Base-by-base conservation (phyloP, 2,797 vertebrate species). In the Limosa lapponica region DNA sequence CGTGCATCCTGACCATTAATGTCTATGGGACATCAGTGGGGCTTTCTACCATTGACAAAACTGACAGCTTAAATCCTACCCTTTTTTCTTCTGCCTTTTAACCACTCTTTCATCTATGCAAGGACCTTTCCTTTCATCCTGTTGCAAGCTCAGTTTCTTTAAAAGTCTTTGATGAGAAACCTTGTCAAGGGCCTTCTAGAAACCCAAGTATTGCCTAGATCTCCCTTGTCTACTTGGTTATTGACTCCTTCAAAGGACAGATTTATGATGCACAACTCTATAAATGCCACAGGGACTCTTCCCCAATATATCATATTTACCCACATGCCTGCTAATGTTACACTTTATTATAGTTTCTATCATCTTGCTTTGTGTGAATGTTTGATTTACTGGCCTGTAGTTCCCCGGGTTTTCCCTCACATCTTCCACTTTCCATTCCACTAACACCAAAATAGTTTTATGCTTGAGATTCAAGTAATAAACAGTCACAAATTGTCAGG, bases 111-210 rank as follows among this genome's bases (percentile, higher is more conserved):
- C 82, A 93, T 95, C 67, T 95, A 16, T 85, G 32, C 49, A 85
- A 89, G 79, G 69, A 89, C 91, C 34, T 93, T 85, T 73, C 17
- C 52, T 95, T 95, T 95, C 64, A 96, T 94, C 79, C 48, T 64
- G 18, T 66, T 80, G 36, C 14, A 82, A 82, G 28, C 34, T 93
- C 84, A 70, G 62, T 87, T 91, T 64, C 82, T 82, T 91, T 82
- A 55, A 82, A 93, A 91, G 43, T 77, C 89, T 93, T 96, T 95
- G 79, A 95, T 95, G 87, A 94, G 79, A 94, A 95, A 89, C 43
- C 41, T 95, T 77, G 48, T 82, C 91, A 91, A 87, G 59, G 37
- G 23, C 34, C 79, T 87, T 91, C 82, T 79, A 78, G 91, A 96
- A 93, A 95, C 43, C 13, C 67, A 87, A 92, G 36, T 64, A 77